Percentiles rank a stretch among this genome's conserved stretches.
phyloP scores from a whole-genome alignment of 1,140 invertebrate species.

The Metopolophium dirhodum region DNA sequence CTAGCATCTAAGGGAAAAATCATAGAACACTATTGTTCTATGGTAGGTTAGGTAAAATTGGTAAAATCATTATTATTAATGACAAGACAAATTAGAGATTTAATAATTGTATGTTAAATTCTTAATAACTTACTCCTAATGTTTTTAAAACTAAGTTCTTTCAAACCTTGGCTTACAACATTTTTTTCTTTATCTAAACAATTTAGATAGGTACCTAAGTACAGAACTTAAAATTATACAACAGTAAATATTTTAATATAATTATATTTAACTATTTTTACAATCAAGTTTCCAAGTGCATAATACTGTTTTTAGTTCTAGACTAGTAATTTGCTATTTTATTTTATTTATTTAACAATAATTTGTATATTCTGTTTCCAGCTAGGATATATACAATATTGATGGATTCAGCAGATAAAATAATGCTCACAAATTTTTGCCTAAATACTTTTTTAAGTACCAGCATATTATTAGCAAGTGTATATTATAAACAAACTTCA shows the following conservation, averaged over 20 bases:
- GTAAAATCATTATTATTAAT: not conserved
- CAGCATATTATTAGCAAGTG: conserved; percentile 55
- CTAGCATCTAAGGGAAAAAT: not conserved
- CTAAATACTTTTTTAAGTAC: conserved; percentile 70
- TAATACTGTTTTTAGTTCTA: not conserved
- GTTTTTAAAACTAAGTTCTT: not conserved
- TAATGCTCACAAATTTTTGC: conserved; percentile 70
- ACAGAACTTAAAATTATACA: not conserved
- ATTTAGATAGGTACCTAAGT: not conserved
- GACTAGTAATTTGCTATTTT: not conserved
- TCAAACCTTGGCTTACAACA: too few species aligned
- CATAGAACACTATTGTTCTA: too few species aligned
- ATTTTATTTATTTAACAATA: not conserved
- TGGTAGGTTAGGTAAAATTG: too few species aligned
- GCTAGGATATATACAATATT: conserved; percentile 73
- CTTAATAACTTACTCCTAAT: not conserved
- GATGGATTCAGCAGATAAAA: conserved; percentile 71
- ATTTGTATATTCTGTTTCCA: conserved; percentile 63
- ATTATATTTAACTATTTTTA: not conserved
- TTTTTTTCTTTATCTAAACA: too few species aligned
- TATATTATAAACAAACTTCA: conserved; percentile 46
- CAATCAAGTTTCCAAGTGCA: not conserved
- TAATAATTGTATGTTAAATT: not conserved
- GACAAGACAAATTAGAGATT: not conserved
- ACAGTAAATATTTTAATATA: not conserved